phyloP scores from a whole-genome alignment of 2,888 invertebrate genomes.

The Exephanes ischioxanthus region DNA sequence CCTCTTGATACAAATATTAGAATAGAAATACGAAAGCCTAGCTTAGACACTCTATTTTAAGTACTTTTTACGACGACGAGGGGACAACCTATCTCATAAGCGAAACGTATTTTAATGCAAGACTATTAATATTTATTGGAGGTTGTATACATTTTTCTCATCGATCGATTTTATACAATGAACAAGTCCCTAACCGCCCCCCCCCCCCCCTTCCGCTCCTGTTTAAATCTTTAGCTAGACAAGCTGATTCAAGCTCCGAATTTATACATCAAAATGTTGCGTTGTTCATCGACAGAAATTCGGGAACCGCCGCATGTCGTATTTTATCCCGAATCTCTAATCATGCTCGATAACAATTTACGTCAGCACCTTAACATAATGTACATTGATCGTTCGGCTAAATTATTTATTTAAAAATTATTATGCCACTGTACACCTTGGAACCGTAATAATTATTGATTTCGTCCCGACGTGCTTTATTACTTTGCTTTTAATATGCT shows the following conservation, averaged over 20 bases:
- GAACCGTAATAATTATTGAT: slow-evolving; percentile 45
- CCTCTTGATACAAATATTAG: slow-evolving; percentile 77
- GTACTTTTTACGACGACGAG: slow-evolving; percentile 79
- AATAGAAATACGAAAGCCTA: slow-evolving; percentile 78
- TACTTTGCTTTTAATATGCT: slow-evolving; percentile 77
- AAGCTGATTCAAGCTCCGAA: slow-evolving; percentile 32
- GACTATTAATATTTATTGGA: slow-evolving; percentile 80
- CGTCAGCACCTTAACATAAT: slow-evolving; percentile 69
- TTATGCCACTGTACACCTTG: slow-evolving; percentile 21
- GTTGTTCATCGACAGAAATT: slow-evolving; percentile 3
- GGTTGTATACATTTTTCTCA: slow-evolving; percentile 76
- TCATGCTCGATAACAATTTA: slow-evolving; percentile 67
- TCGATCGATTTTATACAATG: slow-evolving; percentile 66
- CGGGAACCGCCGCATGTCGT: neutral
- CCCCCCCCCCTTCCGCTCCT: neutral
- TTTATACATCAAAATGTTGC: neutral
- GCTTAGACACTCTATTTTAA: slow-evolving; percentile 82
- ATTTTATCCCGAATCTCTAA: slow-evolving; percentile 27
- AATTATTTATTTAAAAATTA: slow-evolving; percentile 61
- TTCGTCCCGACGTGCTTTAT: slow-evolving; percentile 61
- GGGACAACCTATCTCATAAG: slow-evolving; percentile 71
- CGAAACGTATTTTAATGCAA: slow-evolving; percentile 76
- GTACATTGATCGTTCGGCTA: slow-evolving; percentile 72
- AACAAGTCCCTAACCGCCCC: slow-evolving; percentile 1
- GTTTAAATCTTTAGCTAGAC: slow-evolving; percentile 23